Evolutionary conservation across 1,140 invertebrate genomes (phyloP), one percentile per base, ranked within the genome.

Genomic region (Sarcophaga bullata): DNA sequence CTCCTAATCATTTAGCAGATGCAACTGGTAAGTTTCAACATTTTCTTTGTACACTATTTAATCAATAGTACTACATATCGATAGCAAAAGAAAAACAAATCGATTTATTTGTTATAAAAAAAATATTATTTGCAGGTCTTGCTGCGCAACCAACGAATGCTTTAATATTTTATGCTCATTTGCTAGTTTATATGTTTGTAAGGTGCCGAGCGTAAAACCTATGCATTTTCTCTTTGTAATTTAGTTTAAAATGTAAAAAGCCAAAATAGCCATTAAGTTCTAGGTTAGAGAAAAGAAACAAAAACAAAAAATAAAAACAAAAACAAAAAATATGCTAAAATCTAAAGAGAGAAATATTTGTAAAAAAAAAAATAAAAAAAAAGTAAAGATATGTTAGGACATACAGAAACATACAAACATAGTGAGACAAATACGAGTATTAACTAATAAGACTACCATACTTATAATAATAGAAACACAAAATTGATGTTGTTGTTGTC

Each of bases 1-100:
- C 89, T 88, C 88, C 89, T 83, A 90, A 90, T 83, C 86, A 90
- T 78, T 89, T 87, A 75, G 84, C 85, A 58, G 83, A 85, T 72
- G 84, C 85, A 81, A 73, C 80, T 68, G 88, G 88, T 89, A 84
- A 86, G 86, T 73, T 76, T 48, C 10, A n/a, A n/a, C n/a, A n/a
- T n/a, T n/a, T n/a, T n/a, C n/a, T n/a, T n/a, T n/a, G n/a, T n/a
- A n/a, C n/a, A n/a, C n/a, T n/a, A n/a, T n/a, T n/a, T n/a, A n/a
- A n/a, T n/a, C n/a, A n/a, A n/a, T n/a, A n/a, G n/a, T n/a, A n/a
- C n/a, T n/a, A n/a, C n/a, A n/a, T n/a, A n/a, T n/a, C n/a, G n/a
- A n/a, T n/a, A n/a, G n/a, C n/a, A n/a, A n/a, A n/a, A 50, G 6
- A 50, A 50, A 50, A 8, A 11, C 49, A 8, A 50, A 50, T 50